These are phyloP conservation scores for Ochropleura plecta DNA, from an alignment of 2,888 invertebrate genomes.

Conservation along the genomic window DNA sequence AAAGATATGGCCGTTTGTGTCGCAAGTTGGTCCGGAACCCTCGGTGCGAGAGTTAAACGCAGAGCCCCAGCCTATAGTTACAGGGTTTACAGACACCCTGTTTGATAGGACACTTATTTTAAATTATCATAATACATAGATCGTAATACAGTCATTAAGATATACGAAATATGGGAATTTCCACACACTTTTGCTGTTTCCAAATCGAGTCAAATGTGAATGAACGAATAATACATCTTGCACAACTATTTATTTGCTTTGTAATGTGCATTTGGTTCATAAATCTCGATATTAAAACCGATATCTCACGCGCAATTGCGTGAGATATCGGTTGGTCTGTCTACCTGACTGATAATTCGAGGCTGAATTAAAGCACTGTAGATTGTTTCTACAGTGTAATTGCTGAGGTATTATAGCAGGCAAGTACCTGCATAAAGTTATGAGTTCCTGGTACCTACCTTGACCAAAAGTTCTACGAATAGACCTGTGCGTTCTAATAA, in stretches of 20 bases:
- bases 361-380: constrained; percentile 54
- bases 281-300: constrained; percentile 41
- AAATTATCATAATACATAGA: background rate
- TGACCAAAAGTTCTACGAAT: constrained; percentile 30
- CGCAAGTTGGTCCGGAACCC: too few species aligned
- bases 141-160: background rate
- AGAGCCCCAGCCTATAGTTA: too few species aligned
- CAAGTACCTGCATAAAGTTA: background rate
- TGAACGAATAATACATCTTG: constrained; percentile 31
- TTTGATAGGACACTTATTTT: background rate
- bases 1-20: too few species aligned
- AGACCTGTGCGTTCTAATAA: constrained; percentile 6
- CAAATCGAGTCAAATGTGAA: constrained; percentile 34
- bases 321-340: constrained; percentile 9
- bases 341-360: constrained; percentile 43
- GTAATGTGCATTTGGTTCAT: constrained; percentile 30
- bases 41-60: too few species aligned
- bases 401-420: constrained; percentile 30
- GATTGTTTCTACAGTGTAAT: constrained; percentile 41
- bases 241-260: constrained; percentile 44
- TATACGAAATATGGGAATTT: constrained; percentile 16
- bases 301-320: constrained; percentile 36
- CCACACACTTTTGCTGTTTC: constrained; percentile 24
- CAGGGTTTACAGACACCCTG: background rate
- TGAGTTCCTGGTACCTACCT: constrained; percentile 42